Conservation (phyloP, 2,888 invertebrate species). For the Caenorhabditis imperialis region DNA sequence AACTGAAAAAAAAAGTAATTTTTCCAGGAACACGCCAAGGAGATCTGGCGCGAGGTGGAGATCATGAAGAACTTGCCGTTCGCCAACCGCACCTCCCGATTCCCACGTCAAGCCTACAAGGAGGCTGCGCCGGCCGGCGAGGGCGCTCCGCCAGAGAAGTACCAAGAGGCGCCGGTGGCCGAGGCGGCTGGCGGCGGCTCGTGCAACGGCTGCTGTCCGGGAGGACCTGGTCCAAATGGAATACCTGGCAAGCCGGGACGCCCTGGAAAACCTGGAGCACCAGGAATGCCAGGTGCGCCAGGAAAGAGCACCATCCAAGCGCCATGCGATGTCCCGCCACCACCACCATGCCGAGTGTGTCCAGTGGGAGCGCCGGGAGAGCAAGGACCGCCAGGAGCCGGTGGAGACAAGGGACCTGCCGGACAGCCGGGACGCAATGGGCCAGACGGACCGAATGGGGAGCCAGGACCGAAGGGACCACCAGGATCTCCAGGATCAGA, state of each 20-base stretch:
- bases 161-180: slow-evolving; percentile 36
- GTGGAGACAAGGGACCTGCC: slow-evolving; percentile 50
- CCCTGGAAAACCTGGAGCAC: slow-evolving; percentile 56
- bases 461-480: slow-evolving; percentile 57
- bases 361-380: slow-evolving; percentile 55
- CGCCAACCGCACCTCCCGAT: slow-evolving; percentile 46
- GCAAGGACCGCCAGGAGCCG: slow-evolving; percentile 39
- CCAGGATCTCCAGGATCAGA: slow-evolving; percentile 48
- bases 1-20: not conserved
- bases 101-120: slow-evolving; percentile 47
- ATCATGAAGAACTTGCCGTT: slow-evolving; percentile 48
- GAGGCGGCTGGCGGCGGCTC: slow-evolving; percentile 27
- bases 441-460: slow-evolving; percentile 51
- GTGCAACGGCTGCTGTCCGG: slow-evolving; percentile 53
- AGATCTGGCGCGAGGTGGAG: slow-evolving; percentile 45
- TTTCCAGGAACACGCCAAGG: slow-evolving; percentile 44
- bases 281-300: slow-evolving; percentile 58
- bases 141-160: slow-evolving; percentile 35
- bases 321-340: slow-evolving; percentile 49
- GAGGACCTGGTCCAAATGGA: slow-evolving; percentile 54
- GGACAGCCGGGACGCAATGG: slow-evolving; percentile 56
- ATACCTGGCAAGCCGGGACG: slow-evolving; percentile 50
- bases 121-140: slow-evolving; percentile 24
- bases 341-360: slow-evolving; percentile 60
- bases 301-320: slow-evolving; percentile 39